Percentiles rank a stretch among this genome's conserved stretches.
Evolutionary conservation across 2,888 invertebrate species (phyloP).

Genomic region (Cephalotes varians): DNA sequence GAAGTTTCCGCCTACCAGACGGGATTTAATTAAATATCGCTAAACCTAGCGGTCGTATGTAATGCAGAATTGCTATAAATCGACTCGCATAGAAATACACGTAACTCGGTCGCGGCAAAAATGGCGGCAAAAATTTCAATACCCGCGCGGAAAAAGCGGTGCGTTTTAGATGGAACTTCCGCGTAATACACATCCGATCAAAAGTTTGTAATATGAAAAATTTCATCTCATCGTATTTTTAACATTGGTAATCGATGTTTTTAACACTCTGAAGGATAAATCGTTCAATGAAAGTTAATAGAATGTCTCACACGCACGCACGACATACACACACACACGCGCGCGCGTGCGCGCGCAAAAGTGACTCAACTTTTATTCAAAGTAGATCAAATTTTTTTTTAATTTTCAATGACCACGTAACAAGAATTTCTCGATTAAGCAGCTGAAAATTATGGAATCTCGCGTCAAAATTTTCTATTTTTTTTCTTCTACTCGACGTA

Average conservation of each 20-base stretch:
- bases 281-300: not conserved
- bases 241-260: slow-evolving; percentile 1
- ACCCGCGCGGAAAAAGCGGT: slow-evolving; percentile 32
- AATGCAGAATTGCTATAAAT: slow-evolving; percentile 53
- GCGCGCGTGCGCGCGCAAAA: no score
- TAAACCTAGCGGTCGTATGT: slow-evolving; percentile 58
- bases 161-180: slow-evolving; percentile 45
- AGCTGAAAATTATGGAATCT: slow-evolving; percentile 26
- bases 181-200: slow-evolving; percentile 39
- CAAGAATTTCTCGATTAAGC: not conserved
- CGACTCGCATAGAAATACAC: slow-evolving; percentile 48
- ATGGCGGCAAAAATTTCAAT: slow-evolving; percentile 48
- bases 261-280: not conserved
- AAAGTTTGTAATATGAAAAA: slow-evolving; percentile 43
- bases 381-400: not conserved
- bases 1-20: slow-evolving; percentile 74
- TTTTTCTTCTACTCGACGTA: not conserved
- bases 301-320: no score
- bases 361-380: not conserved
- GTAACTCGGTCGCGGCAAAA: slow-evolving; percentile 47
- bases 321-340: no score
- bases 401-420: not conserved
- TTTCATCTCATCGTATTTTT: slow-evolving; percentile 31
- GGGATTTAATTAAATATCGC: slow-evolving; percentile 80
- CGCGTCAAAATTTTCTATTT: slow-evolving; percentile 15